Conservation (phyloP, 2,888 invertebrate species). For the Cacoxenus indagator region DNA sequence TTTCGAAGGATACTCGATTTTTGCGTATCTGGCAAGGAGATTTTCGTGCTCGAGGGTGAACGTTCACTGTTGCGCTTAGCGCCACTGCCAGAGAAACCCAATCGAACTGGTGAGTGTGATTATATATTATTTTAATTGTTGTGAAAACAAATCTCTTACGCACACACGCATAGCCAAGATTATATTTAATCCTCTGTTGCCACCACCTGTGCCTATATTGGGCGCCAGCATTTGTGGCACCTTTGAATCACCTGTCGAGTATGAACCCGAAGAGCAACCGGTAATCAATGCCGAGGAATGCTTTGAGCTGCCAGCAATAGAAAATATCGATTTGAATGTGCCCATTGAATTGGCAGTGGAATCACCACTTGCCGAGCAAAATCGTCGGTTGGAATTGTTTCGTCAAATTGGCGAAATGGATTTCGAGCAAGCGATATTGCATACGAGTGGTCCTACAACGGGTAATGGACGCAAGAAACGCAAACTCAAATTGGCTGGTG, state of each 20-base stretch:
- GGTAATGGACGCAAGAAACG: slow-evolving; percentile 41
- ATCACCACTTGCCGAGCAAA: slow-evolving; percentile 65
- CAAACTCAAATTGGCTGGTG: slow-evolving; percentile 45
- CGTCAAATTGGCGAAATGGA: slow-evolving; percentile 81
- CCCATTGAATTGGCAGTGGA: slow-evolving; percentile 67
- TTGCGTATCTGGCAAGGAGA: slow-evolving; percentile 73
- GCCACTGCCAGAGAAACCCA: slow-evolving; percentile 77
- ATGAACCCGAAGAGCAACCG: slow-evolving; percentile 70
- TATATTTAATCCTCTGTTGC: slow-evolving; percentile 68
- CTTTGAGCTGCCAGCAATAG: slow-evolving; percentile 78
- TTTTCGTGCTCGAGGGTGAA: slow-evolving; percentile 86
- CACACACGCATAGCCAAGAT: no score
- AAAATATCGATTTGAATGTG: slow-evolving; percentile 72
- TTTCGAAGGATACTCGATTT: slow-evolving; percentile 72
- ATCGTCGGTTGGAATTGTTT: slow-evolving; percentile 76
- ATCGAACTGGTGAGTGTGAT: slow-evolving; percentile 71
- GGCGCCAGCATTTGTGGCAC: slow-evolving; percentile 55
- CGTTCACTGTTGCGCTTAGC: slow-evolving; percentile 85
- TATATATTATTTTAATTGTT: slow-evolving; percentile 33
- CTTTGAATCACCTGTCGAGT: slow-evolving; percentile 67
- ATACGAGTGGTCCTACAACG: slow-evolving; percentile 74
- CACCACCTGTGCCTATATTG: slow-evolving; percentile 64
- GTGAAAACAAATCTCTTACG: slow-evolving; percentile 41
- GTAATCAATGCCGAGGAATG: slow-evolving; percentile 81
- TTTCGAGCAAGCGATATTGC: slow-evolving; percentile 79